Base-by-base conservation (phyloP, 2,888 invertebrate species). In the Mimas tiliae region DNA sequence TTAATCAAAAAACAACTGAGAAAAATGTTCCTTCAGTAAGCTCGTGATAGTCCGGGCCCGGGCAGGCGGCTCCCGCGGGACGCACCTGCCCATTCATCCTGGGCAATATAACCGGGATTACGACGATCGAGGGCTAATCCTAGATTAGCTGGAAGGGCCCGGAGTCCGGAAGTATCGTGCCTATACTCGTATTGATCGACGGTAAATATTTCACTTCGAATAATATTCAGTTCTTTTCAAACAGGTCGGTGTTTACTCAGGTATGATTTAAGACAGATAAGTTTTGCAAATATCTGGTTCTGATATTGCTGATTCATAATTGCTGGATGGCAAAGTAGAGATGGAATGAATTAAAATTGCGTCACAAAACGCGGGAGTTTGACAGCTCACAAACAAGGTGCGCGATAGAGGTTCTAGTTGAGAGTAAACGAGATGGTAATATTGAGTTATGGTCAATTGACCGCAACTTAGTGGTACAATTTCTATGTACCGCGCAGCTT, bases 71-170 rank as follows among this genome's bases (percentile, higher is more conserved):
- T 19, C 45, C 16, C 27, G 1, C n/a, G 65, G 42, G 12, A 21
- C 63, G 42, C 53, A 11, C 53, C 63, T 63, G 63, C 19, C 38
- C 34, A 38, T 50, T 63, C 55, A 21, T 68, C 62, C 62, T 53
- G 62, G 50, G 65, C 69, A 70, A 71, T 69, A 68, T 68, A 69
- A 64, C 67, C 65, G 47, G 71, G 69, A 65, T 72, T 69, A 69
- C 70, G 63, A 63, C 62, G 64, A 69, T 71, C 70, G 72, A 52
- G 66, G 65, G 64, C 72, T 77, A 67, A 77, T 75, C 77, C 70
- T 58, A 65, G 76, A 68, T 74, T 71, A 73, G 67, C 68, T 69
- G 62, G 62, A 70, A 70, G 69, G 70, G 67, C 66, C 50, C 52
- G 52, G 27, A 38, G 52, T 6, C 27, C 52, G 52, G 52, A 52